Conservation (phyloP, 2,797 vertebrate genomes). For the Sphenodon punctatus region DNA sequence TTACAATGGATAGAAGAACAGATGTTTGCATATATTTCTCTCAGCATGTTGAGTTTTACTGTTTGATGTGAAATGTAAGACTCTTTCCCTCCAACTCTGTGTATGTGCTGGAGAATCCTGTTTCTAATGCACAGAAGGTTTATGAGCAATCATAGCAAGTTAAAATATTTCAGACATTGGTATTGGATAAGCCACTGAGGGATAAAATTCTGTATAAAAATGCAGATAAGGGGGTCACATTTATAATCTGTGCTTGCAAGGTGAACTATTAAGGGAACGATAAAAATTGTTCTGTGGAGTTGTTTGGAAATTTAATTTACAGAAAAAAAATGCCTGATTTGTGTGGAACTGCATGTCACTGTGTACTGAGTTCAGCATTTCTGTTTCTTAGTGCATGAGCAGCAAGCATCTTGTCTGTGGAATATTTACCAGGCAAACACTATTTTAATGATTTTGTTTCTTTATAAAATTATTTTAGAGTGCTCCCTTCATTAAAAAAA, state of each 20-base stretch:
- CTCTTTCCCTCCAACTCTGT: not conserved
- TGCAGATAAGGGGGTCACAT: not conserved
- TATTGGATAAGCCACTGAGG: not conserved
- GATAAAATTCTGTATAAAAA: not conserved
- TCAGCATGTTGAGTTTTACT: conserved; percentile 38
- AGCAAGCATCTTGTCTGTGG: not conserved
- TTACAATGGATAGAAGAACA: conserved; percentile 50
- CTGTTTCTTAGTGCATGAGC: not conserved
- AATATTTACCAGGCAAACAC: not conserved
- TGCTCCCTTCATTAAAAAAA: not conserved
- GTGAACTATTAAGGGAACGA: conserved; percentile 1
- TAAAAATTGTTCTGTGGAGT: not conserved
- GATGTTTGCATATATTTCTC: conserved; percentile 18
- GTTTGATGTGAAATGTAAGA: conserved; percentile 38
- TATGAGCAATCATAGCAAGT: not conserved
- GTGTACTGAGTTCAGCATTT: not conserved
- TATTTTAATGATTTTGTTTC: not conserved
- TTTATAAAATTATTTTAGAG: not conserved
- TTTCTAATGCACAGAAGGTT: not conserved
- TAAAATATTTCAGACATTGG: not conserved
- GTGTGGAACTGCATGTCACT: not conserved
- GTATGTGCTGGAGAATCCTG: not conserved
- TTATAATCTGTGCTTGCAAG: not conserved
- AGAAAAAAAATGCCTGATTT: not conserved
- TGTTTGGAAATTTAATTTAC: not conserved